Conservation (phyloP, 2,113 vertebrate genomes). For the Potamarius usumacintae region DNA sequence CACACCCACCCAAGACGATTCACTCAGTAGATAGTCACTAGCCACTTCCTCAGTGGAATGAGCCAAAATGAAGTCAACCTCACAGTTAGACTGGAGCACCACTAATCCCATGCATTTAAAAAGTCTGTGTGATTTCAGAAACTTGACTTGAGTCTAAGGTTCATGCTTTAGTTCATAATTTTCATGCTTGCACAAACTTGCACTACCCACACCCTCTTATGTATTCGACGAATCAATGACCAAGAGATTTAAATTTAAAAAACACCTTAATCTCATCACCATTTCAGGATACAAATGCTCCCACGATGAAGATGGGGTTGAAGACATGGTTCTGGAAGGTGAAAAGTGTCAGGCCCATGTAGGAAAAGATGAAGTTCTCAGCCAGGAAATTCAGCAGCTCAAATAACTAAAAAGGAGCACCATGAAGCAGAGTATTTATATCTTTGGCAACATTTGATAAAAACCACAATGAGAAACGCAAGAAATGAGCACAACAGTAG, state of each 20-base stretch:
- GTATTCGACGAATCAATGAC: neutral
- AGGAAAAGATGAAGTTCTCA: conserved; percentile 99
- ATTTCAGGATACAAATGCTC: conserved; percentile 92
- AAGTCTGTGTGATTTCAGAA: neutral
- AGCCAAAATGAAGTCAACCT: neutral
- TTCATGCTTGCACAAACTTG: neutral
- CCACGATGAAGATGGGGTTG: conserved; percentile 90
- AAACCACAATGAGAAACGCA: neutral
- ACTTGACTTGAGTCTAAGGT: neutral
- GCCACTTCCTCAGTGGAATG: neutral
- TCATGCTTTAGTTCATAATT: neutral
- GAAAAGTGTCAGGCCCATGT: conserved; percentile 96
- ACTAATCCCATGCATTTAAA: neutral
- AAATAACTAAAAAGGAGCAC: conserved; percentile 80
- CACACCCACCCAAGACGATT: neutral
- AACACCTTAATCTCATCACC: neutral
- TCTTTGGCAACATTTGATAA: neutral
- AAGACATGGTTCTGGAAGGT: conserved; percentile 97
- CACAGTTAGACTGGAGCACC: neutral
- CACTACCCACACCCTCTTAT: neutral
- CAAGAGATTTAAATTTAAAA: neutral
- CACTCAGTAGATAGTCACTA: neutral
- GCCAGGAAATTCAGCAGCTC: conserved; percentile 98
- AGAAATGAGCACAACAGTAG: no score
- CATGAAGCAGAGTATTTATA: neutral